Evolutionary conservation across 2,113 vertebrate genomes (phyloP).

Genomic region (Labrus mixtus): DNA sequence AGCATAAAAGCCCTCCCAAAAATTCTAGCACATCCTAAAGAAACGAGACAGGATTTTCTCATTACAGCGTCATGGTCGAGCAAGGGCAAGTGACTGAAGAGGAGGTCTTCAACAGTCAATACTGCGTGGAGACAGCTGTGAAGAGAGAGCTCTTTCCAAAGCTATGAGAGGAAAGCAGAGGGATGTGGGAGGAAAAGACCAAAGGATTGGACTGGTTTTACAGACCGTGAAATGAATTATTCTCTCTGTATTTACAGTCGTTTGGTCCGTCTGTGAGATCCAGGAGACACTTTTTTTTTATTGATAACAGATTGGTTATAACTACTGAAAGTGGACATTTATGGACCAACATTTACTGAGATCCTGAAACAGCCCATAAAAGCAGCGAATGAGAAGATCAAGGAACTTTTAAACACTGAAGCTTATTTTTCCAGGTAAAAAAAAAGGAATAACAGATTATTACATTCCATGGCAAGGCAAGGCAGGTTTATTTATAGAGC

Average conservation of each 20-base stretch:
- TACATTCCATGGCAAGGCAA: background rate
- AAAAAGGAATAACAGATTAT: background rate
- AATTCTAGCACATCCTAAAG: conserved; percentile 33
- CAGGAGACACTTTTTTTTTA: conserved; percentile 30
- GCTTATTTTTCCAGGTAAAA: background rate
- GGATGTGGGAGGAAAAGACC: conserved; percentile 21
- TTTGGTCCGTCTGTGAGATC: conserved; percentile 19
- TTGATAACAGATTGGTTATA: conserved; percentile 50
- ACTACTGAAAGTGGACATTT: conserved; percentile 48
- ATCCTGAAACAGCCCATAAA: conserved; percentile 21
- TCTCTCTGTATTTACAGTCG: conserved; percentile 33
- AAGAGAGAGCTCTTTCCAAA: conserved; percentile 16
- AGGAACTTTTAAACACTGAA: background rate
- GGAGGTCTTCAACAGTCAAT: conserved; percentile 40
- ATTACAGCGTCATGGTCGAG: conserved; percentile 42
- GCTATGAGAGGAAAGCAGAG: conserved; percentile 16
- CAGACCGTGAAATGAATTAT: conserved; percentile 40
- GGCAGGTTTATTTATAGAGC: background rate
- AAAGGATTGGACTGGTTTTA: conserved; percentile 39
- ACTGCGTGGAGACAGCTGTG: conserved; percentile 28
- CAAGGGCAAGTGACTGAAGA: conserved; percentile 52
- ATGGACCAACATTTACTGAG: conserved; percentile 18
- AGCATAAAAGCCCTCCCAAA: conserved; percentile 32
- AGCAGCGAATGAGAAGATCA: background rate
- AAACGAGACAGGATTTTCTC: conserved; percentile 55